Conservation (phyloP, 2,797 vertebrate genomes). For the Gymnoscopelus microlampas region DNA sequence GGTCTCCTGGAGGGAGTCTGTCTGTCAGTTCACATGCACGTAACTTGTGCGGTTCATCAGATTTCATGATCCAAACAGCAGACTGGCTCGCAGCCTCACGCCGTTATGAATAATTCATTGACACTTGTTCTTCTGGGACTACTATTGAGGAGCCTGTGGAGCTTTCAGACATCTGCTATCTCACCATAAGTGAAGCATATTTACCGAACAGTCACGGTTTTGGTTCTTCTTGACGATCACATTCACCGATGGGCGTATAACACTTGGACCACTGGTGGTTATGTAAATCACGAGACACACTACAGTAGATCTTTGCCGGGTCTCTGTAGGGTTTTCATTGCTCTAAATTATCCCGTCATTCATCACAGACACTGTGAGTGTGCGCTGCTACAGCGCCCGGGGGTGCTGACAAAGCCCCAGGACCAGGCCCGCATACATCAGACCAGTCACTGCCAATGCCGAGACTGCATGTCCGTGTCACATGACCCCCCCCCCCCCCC, state of each 20-base stretch:
- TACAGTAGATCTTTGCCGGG: not conserved
- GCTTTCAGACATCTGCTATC: not conserved
- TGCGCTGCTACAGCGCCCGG: not conserved
- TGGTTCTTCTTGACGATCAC: not conserved
- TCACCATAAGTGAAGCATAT: not conserved
- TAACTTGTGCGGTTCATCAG: too few relatives aligned
- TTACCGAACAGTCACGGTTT: not conserved
- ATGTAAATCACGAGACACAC: not conserved
- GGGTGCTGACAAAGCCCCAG: not conserved
- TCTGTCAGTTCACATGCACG: too few relatives aligned
- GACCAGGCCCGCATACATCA: conserved; percentile 10
- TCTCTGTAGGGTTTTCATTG: not conserved
- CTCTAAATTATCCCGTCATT: not conserved
- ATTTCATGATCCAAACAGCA: too few relatives aligned
- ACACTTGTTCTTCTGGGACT: conserved; percentile 10
- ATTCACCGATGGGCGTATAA: not conserved
- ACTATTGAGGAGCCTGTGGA: too few relatives aligned
- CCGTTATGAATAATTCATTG: conserved; percentile 16
- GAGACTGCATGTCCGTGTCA: not conserved
- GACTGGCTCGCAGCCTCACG: too few relatives aligned
- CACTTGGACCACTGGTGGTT: not conserved
- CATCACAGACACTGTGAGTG: not conserved
- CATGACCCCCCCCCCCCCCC: not conserved
- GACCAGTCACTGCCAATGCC: not conserved
- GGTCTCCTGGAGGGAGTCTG: not conserved